Conservation (phyloP, 1,140 invertebrate genomes). For the Pemphigus obesinymphae region DNA sequence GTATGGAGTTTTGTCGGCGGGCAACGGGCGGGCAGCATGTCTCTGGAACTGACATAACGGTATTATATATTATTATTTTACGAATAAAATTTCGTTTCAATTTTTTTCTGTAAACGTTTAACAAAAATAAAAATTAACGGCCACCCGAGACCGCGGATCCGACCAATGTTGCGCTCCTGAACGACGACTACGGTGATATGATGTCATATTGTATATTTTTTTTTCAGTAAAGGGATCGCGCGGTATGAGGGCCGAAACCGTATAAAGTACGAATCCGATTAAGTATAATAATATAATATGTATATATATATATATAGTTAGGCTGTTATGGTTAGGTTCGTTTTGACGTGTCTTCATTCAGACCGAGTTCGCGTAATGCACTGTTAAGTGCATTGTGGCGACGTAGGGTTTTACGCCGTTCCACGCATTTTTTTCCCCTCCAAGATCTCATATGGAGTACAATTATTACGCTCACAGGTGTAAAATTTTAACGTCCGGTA, state of each 20-base stretch:
- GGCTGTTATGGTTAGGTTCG: too few relatives aligned
- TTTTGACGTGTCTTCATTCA: too few relatives aligned
- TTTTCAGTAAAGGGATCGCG: background rate
- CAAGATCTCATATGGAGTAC: background rate
- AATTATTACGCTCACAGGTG: too few relatives aligned
- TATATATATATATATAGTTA: background rate
- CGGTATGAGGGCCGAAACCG: background rate
- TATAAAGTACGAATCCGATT: background rate
- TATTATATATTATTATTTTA: background rate
- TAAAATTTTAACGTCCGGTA: too few relatives aligned
- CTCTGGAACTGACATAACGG: background rate
- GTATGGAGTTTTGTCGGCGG: conserved; percentile 53
- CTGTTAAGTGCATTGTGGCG: background rate
- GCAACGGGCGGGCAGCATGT: background rate
- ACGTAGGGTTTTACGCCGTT: background rate
- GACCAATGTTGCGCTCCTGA: too few relatives aligned
- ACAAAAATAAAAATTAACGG: too few relatives aligned
- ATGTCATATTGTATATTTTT: background rate
- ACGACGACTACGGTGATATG: background rate
- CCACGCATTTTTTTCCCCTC: background rate
- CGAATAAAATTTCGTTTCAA: background rate
- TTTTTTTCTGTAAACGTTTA: too few relatives aligned
- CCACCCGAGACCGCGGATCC: too few relatives aligned
- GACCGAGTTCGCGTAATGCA: background rate
- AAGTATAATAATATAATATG: background rate